Evolutionary conservation across 1,140 invertebrate species (phyloP).

Genomic region (Aporrectodea caliginosa): DNA sequence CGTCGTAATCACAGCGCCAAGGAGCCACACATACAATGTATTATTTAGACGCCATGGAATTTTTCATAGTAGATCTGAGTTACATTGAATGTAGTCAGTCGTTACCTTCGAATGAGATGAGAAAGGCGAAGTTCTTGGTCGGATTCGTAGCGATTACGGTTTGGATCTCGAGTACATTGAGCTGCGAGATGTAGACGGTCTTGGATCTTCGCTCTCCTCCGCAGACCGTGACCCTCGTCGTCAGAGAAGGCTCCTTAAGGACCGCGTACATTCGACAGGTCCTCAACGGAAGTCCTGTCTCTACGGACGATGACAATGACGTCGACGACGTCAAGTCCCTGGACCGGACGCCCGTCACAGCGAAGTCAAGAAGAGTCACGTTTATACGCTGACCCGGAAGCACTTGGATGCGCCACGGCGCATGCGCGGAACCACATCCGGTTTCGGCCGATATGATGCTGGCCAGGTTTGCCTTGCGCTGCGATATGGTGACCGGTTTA

Average conservation of each 20-base stretch:
- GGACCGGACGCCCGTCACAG: not conserved
- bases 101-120: conserved; percentile 19
- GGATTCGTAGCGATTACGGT: not conserved
- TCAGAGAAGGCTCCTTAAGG: not conserved
- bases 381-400: not conserved
- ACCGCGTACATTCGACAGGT: not conserved
- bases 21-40: too few species aligned
- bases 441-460: not conserved
- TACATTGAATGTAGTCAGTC: too few species aligned
- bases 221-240: not conserved
- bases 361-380: not conserved
- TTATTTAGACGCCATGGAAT: too few species aligned
- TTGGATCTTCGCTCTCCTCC: not conserved
- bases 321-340: not conserved
- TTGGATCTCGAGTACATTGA: conserved; percentile 4
- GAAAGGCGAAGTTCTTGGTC: conserved; percentile 6
- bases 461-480: not conserved
- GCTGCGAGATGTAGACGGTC: not conserved
- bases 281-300: not conserved
- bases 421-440: not conserved
- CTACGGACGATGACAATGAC: not conserved
- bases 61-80: too few species aligned
- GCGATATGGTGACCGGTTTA: not conserved
- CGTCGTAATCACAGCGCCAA: too few species aligned
- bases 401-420: conserved; percentile 1